Evolutionary conservation across 2,113 vertebrate species (phyloP).

Genomic region (Ptyas mucosa): DNA sequence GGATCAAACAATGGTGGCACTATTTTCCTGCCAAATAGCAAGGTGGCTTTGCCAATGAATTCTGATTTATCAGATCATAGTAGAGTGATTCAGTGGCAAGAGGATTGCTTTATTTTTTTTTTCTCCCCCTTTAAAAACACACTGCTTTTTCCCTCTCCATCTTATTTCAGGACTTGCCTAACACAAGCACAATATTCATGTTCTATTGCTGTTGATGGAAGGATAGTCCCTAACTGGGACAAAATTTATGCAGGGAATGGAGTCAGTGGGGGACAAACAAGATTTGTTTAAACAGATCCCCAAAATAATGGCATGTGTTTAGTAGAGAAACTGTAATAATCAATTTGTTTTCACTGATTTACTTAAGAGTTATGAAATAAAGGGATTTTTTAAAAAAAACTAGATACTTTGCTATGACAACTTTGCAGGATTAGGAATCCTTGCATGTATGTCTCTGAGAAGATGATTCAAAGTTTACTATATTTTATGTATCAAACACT

Average conservation of each 20-base stretch:
- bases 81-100: slow-evolving; percentile 46
- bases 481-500: slow-evolving; percentile 23
- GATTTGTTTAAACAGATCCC: slow-evolving; percentile 45
- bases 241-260: slow-evolving; percentile 21
- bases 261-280: background rate
- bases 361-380: slow-evolving; percentile 46
- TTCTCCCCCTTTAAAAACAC: background rate
- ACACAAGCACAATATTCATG: slow-evolving; percentile 45
- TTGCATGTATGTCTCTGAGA: rapidly evolving
- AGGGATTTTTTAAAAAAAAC: slow-evolving; percentile 36
- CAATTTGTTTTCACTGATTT: slow-evolving; percentile 15
- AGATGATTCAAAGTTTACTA: slow-evolving; percentile 33
- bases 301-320: slow-evolving; percentile 3
- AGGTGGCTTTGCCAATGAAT: slow-evolving; percentile 16
- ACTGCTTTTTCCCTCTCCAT: slow-evolving; percentile 22
- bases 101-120: background rate
- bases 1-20: slow-evolving; percentile 8
- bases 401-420: slow-evolving; percentile 43
- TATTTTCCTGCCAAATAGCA: slow-evolving; percentile 26
- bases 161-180: slow-evolving; percentile 45
- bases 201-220: slow-evolving; percentile 40
- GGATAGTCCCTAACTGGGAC: slow-evolving; percentile 17
- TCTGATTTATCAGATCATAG: slow-evolving; percentile 35
- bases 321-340: slow-evolving; percentile 32
- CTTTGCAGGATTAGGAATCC: slow-evolving; percentile 11